These are phyloP conservation scores for Peromyscus polionotus DNA, from an alignment of 2,113 vertebrate genomes.

Conservation along the genomic window DNA sequence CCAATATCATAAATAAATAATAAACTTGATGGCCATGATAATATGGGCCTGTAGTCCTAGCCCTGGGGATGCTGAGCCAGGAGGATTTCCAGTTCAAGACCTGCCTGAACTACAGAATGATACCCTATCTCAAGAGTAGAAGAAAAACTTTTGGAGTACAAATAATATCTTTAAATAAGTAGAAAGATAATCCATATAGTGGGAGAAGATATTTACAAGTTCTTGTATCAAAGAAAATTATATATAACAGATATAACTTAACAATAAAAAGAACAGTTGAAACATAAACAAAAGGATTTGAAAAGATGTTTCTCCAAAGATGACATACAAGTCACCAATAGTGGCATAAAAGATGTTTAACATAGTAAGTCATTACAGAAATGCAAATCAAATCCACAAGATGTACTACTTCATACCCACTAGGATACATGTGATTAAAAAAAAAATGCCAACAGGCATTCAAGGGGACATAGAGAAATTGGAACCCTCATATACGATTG, in stretches of 20 bases:
- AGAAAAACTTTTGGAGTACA: background rate
- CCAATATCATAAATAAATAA: background rate
- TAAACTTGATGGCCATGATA: background rate
- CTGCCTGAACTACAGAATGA: background rate
- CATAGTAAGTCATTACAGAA: slow-evolving; percentile 43
- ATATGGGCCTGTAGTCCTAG: background rate
- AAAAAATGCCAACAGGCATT: background rate
- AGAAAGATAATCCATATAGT: slow-evolving; percentile 42
- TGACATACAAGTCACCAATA: background rate
- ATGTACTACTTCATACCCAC: slow-evolving; percentile 1
- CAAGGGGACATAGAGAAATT: background rate
- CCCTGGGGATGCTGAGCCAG: background rate
- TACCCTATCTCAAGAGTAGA: background rate
- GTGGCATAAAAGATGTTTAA: slow-evolving; percentile 29
- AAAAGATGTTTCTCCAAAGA: slow-evolving; percentile 45
- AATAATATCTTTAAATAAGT: slow-evolving; percentile 39
- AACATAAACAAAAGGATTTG: slow-evolving; percentile 19
- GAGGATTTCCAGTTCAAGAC: background rate
- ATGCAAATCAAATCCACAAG: slow-evolving; percentile 14
- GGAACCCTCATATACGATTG: background rate
- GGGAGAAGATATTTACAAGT: slow-evolving; percentile 47
- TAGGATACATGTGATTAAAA: slow-evolving; percentile 12
- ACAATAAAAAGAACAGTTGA: slow-evolving; percentile 20
- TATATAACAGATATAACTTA: slow-evolving; percentile 36
- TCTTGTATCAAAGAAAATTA: slow-evolving; percentile 7